Conservation (phyloP, 2,113 vertebrate genomes). For the Platysternon megacephalum region DNA sequence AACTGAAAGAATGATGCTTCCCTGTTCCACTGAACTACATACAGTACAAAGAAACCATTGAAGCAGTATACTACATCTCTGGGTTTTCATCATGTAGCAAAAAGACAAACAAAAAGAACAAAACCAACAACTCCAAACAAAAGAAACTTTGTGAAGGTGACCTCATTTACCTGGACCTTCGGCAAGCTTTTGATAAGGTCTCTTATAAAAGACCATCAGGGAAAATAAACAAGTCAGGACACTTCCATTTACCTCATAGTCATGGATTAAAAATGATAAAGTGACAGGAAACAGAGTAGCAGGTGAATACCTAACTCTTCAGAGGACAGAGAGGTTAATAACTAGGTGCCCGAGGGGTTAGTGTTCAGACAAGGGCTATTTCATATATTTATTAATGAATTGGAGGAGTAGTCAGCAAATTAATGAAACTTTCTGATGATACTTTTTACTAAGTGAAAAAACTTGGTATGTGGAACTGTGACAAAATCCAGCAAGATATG, state of each 20-base stretch:
- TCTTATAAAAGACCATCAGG: not conserved
- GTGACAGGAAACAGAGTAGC: not conserved
- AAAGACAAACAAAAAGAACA: not conserved
- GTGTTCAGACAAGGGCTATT: not conserved
- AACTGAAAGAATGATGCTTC: not conserved
- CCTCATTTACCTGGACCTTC: not conserved
- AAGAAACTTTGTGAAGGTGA: not conserved
- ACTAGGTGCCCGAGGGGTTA: not conserved
- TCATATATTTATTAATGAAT: not conserved
- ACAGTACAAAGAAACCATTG: not conserved
- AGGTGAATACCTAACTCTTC: not conserved
- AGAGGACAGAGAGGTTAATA: not conserved
- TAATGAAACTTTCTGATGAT: not conserved
- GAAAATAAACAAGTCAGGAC: not conserved
- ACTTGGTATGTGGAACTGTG: not conserved
- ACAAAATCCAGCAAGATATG: fast-evolving
- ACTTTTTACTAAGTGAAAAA: not conserved
- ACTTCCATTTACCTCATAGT: not conserved
- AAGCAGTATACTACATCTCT: not conserved
- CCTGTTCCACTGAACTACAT: not conserved
- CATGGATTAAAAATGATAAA: not conserved
- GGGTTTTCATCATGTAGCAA: not conserved
- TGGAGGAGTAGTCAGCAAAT: not conserved
- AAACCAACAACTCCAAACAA: not conserved
- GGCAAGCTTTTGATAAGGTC: not conserved